Conservation (phyloP, 2,113 vertebrate genomes). For the Benitochromis conjunctus region DNA sequence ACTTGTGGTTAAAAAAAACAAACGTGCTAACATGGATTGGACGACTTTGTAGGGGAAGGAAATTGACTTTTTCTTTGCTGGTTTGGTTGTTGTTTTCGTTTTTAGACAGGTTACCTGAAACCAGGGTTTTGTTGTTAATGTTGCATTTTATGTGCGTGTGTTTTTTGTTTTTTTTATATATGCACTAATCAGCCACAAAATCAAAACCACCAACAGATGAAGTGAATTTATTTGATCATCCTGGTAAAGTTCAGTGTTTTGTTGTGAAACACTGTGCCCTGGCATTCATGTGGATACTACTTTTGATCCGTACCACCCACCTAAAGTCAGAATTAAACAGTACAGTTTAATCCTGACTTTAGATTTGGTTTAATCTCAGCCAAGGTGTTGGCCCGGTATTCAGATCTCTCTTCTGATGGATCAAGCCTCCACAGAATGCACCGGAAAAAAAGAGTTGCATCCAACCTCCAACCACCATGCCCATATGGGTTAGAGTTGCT, state of each 20-base stretch:
- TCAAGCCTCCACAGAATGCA: background rate
- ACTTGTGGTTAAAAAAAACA: conserved; percentile 23
- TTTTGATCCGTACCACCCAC: background rate
- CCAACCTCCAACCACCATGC: background rate
- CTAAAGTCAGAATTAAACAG: background rate
- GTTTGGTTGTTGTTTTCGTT: conserved; percentile 39
- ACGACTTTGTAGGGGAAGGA: conserved; percentile 56
- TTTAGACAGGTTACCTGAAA: background rate
- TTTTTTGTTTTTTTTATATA: too few species aligned
- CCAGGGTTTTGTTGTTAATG: background rate
- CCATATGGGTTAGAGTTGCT: background rate
- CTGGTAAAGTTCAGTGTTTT: background rate
- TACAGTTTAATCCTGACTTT: background rate
- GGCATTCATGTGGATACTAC: background rate
- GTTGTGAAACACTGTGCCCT: background rate
- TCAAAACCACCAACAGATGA: too few species aligned
- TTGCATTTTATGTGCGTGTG: background rate
- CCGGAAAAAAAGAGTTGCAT: background rate
- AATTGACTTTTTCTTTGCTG: conserved; percentile 36
- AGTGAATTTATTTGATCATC: too few species aligned
- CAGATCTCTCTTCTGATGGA: background rate
- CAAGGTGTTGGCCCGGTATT: background rate
- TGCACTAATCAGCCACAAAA: too few species aligned
- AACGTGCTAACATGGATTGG: conserved; percentile 17
- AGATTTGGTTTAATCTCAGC: background rate